Evolutionary conservation across 2,113 vertebrate genomes (phyloP).

Genomic region (Excalfactoria chinensis): DNA sequence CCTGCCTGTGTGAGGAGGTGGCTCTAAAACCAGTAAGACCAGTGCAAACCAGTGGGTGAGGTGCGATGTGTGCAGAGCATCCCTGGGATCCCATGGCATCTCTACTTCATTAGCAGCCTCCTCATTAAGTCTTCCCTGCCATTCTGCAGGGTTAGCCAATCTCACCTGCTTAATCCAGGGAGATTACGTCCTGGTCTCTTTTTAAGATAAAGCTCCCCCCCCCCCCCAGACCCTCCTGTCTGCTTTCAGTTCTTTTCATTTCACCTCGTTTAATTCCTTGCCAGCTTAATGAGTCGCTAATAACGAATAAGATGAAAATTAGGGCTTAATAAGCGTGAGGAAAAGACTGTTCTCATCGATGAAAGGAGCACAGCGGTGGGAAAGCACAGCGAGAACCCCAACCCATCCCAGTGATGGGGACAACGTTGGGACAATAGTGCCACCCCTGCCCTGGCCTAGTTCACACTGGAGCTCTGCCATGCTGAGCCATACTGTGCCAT

Average conservation of each 20-base stretch:
- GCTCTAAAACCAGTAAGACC: neutral
- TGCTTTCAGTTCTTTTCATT: conserved; percentile 24
- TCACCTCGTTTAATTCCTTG: conserved; percentile 44
- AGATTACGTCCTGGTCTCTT: conserved; percentile 16
- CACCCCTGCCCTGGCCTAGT: no score
- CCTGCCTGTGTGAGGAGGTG: neutral
- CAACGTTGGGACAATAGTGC: neutral
- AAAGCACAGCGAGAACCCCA: neutral
- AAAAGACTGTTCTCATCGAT: conserved; percentile 12
- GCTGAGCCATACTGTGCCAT: no score
- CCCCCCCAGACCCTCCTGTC: conserved; percentile 20
- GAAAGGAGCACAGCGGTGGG: neutral
- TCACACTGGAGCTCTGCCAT: no score
- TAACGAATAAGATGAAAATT: conserved; percentile 51
- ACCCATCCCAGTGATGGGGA: neutral
- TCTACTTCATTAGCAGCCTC: neutral
- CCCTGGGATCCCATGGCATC: neutral
- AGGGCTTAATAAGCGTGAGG: conserved; percentile 41
- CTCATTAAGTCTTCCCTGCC: neutral
- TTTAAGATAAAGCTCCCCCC: conserved; percentile 1
- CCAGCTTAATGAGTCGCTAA: conserved; percentile 24
- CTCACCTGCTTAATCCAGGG: conserved; percentile 36
- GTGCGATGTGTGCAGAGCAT: neutral
- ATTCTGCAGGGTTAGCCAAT: neutral
- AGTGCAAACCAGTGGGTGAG: neutral